Conservation (phyloP, 2,888 invertebrate species). For the Punctoribates punctum region DNA sequence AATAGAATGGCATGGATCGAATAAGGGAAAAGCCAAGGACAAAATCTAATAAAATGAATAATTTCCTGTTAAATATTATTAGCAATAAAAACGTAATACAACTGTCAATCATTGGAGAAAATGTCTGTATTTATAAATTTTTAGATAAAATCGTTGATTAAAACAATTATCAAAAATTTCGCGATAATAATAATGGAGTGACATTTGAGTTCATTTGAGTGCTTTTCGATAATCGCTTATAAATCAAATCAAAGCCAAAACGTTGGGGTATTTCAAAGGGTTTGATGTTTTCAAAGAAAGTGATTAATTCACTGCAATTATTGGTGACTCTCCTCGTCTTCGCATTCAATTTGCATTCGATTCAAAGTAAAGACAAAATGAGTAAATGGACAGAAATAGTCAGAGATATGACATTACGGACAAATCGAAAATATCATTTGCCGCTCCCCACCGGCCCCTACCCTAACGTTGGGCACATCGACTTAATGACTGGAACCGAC, state of each 20-base stretch:
- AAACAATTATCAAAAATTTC: background rate
- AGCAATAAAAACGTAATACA: too few species aligned
- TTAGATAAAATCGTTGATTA: too few species aligned
- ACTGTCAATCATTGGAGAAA: too few species aligned
- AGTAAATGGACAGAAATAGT: background rate
- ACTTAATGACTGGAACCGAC: conserved; percentile 45
- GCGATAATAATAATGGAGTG: background rate
- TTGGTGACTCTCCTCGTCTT: too few species aligned
- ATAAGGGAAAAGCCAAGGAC: too few species aligned
- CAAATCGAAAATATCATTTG: conserved; percentile 44
- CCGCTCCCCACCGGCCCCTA: conserved; percentile 46
- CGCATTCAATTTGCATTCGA: background rate
- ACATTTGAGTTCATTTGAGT: background rate
- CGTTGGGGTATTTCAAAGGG: too few species aligned
- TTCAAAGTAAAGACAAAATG: background rate
- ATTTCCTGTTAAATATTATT: too few species aligned
- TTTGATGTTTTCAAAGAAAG: too few species aligned
- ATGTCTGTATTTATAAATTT: too few species aligned
- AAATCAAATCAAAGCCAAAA: background rate
- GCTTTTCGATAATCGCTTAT: background rate
- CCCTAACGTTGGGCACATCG: conserved; percentile 44
- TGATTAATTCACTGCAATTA: too few species aligned
- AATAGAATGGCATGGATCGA: too few species aligned
- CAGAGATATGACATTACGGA: conserved; percentile 34
- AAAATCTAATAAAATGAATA: too few species aligned